Percentiles rank a stretch among this genome's conserved stretches.
These are phyloP conservation scores for Whitmania pigra DNA, from an alignment of 1,140 invertebrate genomes.

Conservation along the genomic window DNA sequence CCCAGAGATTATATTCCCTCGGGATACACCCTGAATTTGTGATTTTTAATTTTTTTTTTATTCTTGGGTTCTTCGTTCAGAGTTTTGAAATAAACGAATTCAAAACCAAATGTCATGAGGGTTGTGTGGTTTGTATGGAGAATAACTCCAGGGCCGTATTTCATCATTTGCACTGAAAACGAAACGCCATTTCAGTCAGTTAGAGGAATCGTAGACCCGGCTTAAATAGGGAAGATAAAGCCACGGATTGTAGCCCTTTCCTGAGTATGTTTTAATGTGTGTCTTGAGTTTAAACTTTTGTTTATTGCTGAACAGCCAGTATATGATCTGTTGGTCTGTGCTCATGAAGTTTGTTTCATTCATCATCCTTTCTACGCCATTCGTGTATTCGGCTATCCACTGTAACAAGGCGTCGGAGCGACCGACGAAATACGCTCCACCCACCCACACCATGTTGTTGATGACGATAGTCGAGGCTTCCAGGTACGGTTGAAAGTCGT, in stretches of 20 bases:
- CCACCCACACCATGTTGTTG: constrained; percentile 31
- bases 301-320: constrained; percentile 6
- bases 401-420: neutral
- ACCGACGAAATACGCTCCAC: constrained; percentile 26
- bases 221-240: neutral
- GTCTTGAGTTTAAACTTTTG: neutral
- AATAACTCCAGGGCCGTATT: no score
- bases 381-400: constrained; percentile 13
- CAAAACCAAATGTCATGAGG: no score
- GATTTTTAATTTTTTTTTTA: no score
- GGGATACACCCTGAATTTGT: no score
- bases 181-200: no score
- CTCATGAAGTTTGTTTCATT: constrained; percentile 1
- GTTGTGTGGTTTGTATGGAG: no score
- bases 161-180: no score
- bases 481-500: constrained; percentile 24
- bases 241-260: neutral
- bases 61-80: no score
- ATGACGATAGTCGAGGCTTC: constrained; percentile 26
- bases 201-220: neutral
- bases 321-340: constrained; percentile 21
- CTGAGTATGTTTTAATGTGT: constrained; percentile 4
- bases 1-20: no score
- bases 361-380: neutral
- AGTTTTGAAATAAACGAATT: no score